Base-by-base conservation (phyloP, 2,797 vertebrate genomes). In the Sebastolobus altivelis region DNA sequence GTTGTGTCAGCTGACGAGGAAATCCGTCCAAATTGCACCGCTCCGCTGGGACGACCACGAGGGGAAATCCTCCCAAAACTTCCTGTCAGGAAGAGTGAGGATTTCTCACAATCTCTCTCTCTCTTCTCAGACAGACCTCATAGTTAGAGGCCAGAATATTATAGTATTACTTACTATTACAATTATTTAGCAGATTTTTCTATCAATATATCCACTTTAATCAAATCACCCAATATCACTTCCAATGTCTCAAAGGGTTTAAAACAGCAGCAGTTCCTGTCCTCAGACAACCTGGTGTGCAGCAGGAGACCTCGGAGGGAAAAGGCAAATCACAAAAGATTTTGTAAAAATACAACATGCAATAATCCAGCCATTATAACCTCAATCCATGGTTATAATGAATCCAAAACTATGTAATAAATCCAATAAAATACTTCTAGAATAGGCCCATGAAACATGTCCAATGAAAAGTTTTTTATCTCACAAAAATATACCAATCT, bases 61-160 rank as follows among this genome's bases (percentile, higher is more conserved):
- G 95, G 22, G 84, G 97, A 97, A 96, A 97, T 97, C 96, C 94
- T 90, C 93, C 88, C 12, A 76, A 87, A 85, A 80, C 95, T 97
- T 97, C 97, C 97, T 97, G 96, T 95, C 93, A 91, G 89, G 90
- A 93, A 90, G 78, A 72, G 58, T 49, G 74, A 73, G 12, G 55
- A 76, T 82, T 91, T 90, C 88, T 94, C 76, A 83, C 84, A 86
- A 79, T 80, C 77, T 79, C 60, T 83, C 25, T 40, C 52, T n/a
- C 22, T 75, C 14, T 12, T 52, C 31, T 60, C 49, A 65, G 6
- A 65, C 10, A 29, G 3, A 62, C 3, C 18, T 38, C 20, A 33
- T 3, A 55, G 22, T 22, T 11, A n/a, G 35, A 54, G 12, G 27
- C 2, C 12, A 67, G 52, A 43, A 5, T 38, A 20, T 14, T 16